phyloP scores from a whole-genome alignment of 2,888 invertebrate species.

The Melieria crassipennis region DNA sequence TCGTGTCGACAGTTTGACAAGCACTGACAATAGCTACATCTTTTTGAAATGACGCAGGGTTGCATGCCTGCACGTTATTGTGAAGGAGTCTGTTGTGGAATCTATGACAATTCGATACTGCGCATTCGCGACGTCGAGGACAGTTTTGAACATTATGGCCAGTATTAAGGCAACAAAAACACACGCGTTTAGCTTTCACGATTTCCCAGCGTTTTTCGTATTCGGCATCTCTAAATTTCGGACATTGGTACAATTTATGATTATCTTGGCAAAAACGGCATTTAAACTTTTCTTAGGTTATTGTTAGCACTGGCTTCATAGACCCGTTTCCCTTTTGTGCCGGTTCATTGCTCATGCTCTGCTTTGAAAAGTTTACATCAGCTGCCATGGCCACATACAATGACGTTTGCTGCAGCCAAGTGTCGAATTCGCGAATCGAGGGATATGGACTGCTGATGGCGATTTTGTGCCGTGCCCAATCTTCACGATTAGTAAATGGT shows the following conservation, averaged over 20 bases:
- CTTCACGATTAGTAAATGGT: not conserved
- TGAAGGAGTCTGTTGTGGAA: slow-evolving; percentile 3
- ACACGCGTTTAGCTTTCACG: not conserved
- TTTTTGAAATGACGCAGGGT: not conserved
- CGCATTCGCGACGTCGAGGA: not conserved
- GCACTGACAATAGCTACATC: not conserved
- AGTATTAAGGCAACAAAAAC: not conserved
- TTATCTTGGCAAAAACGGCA: not conserved
- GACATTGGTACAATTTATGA: slow-evolving; percentile 5
- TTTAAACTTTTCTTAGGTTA: not conserved
- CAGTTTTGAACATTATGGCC: slow-evolving; percentile 3
- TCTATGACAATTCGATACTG: not conserved
- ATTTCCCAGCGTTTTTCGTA: slow-evolving; percentile 3
- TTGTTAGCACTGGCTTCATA: not conserved
- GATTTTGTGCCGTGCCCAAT: not conserved
- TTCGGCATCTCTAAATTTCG: not conserved
- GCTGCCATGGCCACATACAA: no score
- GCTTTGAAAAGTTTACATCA: no score
- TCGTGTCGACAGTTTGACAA: not conserved
- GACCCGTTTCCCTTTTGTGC: not conserved
- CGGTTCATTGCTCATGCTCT: not conserved
- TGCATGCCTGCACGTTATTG: not conserved
- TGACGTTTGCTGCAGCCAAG: no score
- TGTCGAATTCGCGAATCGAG: not conserved
- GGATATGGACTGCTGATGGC: slow-evolving; percentile 1